Conservation (phyloP, 2,797 vertebrate genomes). For the Aeoliscus strigatus region DNA sequence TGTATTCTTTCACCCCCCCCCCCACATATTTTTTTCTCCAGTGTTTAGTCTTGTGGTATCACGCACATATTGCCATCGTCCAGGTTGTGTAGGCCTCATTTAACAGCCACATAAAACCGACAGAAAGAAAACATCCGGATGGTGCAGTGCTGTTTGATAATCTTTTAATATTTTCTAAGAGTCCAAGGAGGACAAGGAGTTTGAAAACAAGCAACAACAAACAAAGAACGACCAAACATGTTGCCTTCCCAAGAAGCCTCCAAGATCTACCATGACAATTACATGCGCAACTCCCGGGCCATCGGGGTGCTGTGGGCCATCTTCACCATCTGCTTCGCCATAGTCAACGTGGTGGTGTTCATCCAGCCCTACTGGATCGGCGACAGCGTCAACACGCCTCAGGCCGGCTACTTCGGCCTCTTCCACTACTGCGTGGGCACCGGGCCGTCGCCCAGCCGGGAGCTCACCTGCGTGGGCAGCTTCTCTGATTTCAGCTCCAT, state of each 20-base stretch:
- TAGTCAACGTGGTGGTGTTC: conserved; percentile 94
- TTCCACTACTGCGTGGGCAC: conserved; percentile 93
- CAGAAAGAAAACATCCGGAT: too few species aligned
- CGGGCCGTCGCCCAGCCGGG: conserved; percentile 83
- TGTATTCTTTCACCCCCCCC: conserved; percentile 39
- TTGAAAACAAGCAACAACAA: too few species aligned
- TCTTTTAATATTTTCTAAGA: too few species aligned
- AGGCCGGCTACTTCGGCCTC: conserved; percentile 95
- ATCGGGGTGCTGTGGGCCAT: conserved; percentile 97
- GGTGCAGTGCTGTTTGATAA: too few species aligned
- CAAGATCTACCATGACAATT: conserved; percentile 94
- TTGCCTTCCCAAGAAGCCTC: conserved; percentile 93
- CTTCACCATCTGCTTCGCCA: conserved; percentile 94
- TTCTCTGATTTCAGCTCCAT: conserved; percentile 92
- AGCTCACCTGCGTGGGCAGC: conserved; percentile 89
- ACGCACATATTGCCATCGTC: conserved; percentile 22
- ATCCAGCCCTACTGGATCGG: conserved; percentile 98
- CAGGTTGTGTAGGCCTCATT: conserved; percentile 45
- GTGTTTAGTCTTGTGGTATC: conserved; percentile 30
- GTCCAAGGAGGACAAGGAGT: too few species aligned
- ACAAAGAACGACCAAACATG: too few species aligned
- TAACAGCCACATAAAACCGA: conserved; percentile 25
- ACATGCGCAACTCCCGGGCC: conserved; percentile 92
- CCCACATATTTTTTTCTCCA: conserved; percentile 23
- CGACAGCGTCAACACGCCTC: conserved; percentile 91